Conservation (phyloP, 2,113 vertebrate genomes). For the Chloroceryle aenea region DNA sequence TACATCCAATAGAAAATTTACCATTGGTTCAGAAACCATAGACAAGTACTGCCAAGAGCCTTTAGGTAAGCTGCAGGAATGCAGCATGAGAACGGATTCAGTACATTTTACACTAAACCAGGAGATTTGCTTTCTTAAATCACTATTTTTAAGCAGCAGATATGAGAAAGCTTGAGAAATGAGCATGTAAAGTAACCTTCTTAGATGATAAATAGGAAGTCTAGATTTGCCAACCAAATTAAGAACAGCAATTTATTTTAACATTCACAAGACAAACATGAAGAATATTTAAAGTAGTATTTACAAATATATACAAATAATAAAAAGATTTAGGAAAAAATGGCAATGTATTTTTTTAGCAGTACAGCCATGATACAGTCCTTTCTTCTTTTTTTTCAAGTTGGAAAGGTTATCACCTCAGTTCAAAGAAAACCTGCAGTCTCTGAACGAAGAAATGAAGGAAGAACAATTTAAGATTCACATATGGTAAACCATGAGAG, state of each 20-base stretch:
- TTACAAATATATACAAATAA: constrained; percentile 75
- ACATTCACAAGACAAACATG: constrained; percentile 57
- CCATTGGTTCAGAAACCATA: background rate
- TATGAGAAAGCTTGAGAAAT: background rate
- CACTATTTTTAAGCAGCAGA: background rate
- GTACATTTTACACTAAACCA: background rate
- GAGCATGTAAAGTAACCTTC: background rate
- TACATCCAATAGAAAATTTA: background rate
- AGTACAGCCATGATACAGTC: background rate
- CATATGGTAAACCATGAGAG: background rate
- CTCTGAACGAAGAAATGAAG: background rate
- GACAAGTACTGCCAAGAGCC: background rate
- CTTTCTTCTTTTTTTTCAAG: background rate
- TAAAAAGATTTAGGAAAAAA: constrained; percentile 25
- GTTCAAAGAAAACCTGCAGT: background rate
- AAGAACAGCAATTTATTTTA: constrained; percentile 63
- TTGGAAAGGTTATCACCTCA: background rate
- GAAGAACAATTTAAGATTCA: background rate
- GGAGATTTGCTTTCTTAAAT: background rate
- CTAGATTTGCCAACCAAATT: background rate
- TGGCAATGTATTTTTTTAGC: background rate
- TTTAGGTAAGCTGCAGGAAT: background rate
- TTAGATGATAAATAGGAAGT: background rate
- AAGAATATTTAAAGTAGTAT: constrained; percentile 67
- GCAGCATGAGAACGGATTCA: background rate